Evolutionary conservation across 2,888 invertebrate genomes (phyloP), one percentile per base, ranked within the genome.

Genomic region (Catonia carolina): DNA sequence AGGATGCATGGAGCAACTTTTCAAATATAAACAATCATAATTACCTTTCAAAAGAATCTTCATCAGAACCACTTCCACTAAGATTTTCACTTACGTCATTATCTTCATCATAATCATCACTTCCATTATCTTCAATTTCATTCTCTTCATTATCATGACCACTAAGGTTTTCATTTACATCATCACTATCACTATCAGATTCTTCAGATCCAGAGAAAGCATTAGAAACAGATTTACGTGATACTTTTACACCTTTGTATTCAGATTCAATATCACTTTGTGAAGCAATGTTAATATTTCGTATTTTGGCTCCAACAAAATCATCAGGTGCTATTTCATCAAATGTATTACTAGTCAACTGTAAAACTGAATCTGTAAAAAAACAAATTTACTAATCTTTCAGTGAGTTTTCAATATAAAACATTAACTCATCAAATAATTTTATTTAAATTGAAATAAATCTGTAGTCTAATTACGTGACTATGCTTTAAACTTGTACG

Each of bases 201-300:
- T 8, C 20, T 6, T 51, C 51, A 20, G 42, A 22, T 2, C 10
- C 4, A 31, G 35, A 51, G 31, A 55, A 23, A 33, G 37, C 33
- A 14, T 56, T 39, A 12, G 53, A 42, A 0, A 79, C 64, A 35
- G 73, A 70, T 67, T 81, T 84, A 27, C 87, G 78, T 1, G 84
- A 82, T 1, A 77, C 73, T 62, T 84, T 82, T 71, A 82, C 80
- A 0, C 91, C 92, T 47, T 81, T 80, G 70, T 92, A 93, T 65
- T 59, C 56, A 12, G 49, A 33, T 3, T 41, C 52, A 15, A 59
- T 49, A 18, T 61, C 57, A 35, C 23, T 55, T 51, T 55, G 37
- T 8, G 51, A 47, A 36, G 55, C 54, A 27, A 27, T 8, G 48
- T 59, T 62, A 27, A 39, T 31, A 22, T 54, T 58, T 39, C 58